Base-by-base conservation (phyloP, 2,888 invertebrate species). In the Epinotia ramella region DNA sequence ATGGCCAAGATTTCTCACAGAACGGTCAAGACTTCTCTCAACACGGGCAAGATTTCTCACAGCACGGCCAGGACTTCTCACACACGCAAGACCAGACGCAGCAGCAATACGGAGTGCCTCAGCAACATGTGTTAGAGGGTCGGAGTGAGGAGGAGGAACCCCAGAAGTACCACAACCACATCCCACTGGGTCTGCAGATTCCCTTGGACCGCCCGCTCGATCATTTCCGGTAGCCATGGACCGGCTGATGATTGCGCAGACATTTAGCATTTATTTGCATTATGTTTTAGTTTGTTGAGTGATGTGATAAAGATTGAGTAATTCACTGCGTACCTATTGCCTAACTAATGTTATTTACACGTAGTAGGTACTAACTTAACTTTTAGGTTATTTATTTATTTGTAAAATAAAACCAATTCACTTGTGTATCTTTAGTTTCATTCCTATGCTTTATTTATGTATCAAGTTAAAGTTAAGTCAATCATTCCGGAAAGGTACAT, bases 161-260 rank as follows among this genome's bases (percentile, higher is more conserved):
- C 28, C 89, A 90, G 78, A 84, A 85, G 66, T 94, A 83, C 80
- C 92, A 91, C 80, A 93, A 94, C 79, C 94, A 94, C 83, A 93
- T 94, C 77, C 94, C 94, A 0, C 84, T 92, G 18, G 91, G 89
- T 9, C 86, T 93, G 46, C 93, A 94, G 83, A 91, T 88, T n/a
- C 94, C 94, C 4, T 86, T 93, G 56, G 91, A 94, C 79, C 86
- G 92, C 53, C 92, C 94, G 6, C 87, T 92, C n/a, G 94, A 94
- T 62, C 87, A 93, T 80, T 94, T 94, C 84, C 89, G 87, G 80
- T 94, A 91, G 84, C 79, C 60, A 77, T 44, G 18, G 60, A n/a
- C 64, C 64, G 67, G 49, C 40, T 40, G 40, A 49, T 64, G 75
- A 79, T 80, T n/a, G 49, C 44, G 56, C 24, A 53, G 18, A 62